Evolutionary conservation across 2,888 invertebrate genomes (phyloP), one percentile per base, ranked within the genome.

Genomic region (Ephialtes manifestator): DNA sequence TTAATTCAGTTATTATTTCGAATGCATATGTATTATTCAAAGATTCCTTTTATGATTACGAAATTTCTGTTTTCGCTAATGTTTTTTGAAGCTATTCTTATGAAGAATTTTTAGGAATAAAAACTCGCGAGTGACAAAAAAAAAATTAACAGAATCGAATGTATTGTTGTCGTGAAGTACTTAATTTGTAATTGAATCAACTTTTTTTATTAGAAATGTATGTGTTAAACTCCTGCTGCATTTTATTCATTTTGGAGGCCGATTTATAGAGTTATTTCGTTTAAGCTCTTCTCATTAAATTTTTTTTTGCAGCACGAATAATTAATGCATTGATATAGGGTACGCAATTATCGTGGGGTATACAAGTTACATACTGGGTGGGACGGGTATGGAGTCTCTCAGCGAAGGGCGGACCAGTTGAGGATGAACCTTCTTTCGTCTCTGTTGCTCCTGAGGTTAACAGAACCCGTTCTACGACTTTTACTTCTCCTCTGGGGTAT

Each of bases 381-480:
- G 24, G 5, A 53, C 55, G 55, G 10, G 24, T 55, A 55, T 55
- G 10, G 10, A 24, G 55, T 55, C 55, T 24, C 24, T 20, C 58
- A 58, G 43, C 71, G 65, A 71, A 77, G 55, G 65, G 63, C 48
- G 63, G 70, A 71, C 70, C 55, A 24, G 63, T 35, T 55, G 24
- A 53, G 63, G 53, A 71, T 70, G 55, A 77, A 55, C 63, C 58
- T 65, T 53, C 24, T 67, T 76, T 24, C 46, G n/a, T 65, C 63
- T 65, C 13, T 65, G 8, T 76, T n/a, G 75, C 58, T 68, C 58
- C 68, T 35, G 74, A 48, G 68, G 48, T 55, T 75, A 74, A 43
- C 51, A 55, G 72, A 81, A 71, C 81, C 74, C 74, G 81, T 81
- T 81, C 67, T 43, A 68, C 81, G 58, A 74, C 74, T 81, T 81